Base-by-base conservation (phyloP, 2,797 vertebrate species). In the Bradypodion ventrale region DNA sequence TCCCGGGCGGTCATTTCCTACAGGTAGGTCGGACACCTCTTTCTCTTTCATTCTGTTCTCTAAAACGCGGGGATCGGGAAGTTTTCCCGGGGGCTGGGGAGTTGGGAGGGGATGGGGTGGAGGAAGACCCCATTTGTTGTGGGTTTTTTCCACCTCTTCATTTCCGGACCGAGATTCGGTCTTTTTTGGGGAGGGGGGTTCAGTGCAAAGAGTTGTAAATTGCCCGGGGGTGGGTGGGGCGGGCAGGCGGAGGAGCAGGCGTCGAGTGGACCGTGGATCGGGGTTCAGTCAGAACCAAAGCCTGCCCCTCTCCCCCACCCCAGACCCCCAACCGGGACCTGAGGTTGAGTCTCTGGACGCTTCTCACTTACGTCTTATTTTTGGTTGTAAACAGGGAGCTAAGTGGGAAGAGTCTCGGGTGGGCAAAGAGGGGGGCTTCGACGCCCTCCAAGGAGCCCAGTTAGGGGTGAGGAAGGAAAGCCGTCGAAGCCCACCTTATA, bases 1-100 rank as follows among this genome's bases (percentile, higher is more conserved):
- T 89, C 93, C 73, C 56, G 95, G 90, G 86, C 91, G 92, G 89
- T 93, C 95, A 93, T 87, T 93, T 93, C 91, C 91, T 92, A 89
- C 97, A 98, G 98, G 98, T 99, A 98, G 88, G 98, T 97, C 94
- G 93, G 94, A 90, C 60, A 92, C 19, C 46, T 63, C 29, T 29
- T 27, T 27, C 25, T 73, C n/a, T 78, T 40, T 35, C n/a, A 59
- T 1, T 82, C 59, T 62, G 62, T 27, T 75, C 60, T 52, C 32
- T 70, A 15, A 52, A 49, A 29, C n/a, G 32, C 15, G 42, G 60
- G 52, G 23, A 23, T 3, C 37, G 27, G 27, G 27, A 74, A 32
- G 7, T 15, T 44, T 73, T 63, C 49, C 6, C 16, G 49, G 49
- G 37, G 37, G 37, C 37, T 40, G 37, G 37, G 49, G 49, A 52